Evolutionary conservation across 1,140 invertebrate genomes (phyloP).

Genomic region (Bombus breviceps): DNA sequence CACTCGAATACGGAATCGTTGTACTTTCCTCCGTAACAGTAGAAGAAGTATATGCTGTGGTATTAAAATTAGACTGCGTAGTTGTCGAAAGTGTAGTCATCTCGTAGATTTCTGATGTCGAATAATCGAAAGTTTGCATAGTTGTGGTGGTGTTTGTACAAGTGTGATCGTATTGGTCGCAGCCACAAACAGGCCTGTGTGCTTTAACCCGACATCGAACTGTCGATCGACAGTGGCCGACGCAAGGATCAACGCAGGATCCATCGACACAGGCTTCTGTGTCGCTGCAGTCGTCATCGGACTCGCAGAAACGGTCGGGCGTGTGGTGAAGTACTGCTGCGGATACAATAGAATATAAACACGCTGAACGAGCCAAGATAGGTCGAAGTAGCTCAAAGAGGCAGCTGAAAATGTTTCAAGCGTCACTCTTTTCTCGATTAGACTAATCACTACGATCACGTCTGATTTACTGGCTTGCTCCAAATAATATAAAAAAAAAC

Average conservation of each 20-base stretch:
- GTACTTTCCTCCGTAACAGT: background rate
- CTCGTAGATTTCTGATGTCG: background rate
- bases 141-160: constrained; percentile 37
- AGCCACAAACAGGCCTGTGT: constrained; percentile 84
- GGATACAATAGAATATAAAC: constrained; percentile 81
- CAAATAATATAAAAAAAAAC: constrained; percentile 29
- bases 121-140: constrained; percentile 10
- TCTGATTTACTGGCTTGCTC: constrained; percentile 38
- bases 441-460: constrained; percentile 54
- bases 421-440: constrained; percentile 48
- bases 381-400: constrained; percentile 25
- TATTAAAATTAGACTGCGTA: background rate
- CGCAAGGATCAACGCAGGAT: constrained; percentile 87
- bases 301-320: constrained; percentile 82
- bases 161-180: constrained; percentile 67
- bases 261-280: constrained; percentile 86
- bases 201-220: constrained; percentile 84
- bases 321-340: constrained; percentile 81
- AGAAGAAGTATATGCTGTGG: background rate
- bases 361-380: constrained; percentile 12
- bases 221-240: constrained; percentile 83
- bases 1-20: background rate
- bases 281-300: constrained; percentile 86
- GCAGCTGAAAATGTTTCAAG: constrained; percentile 57
- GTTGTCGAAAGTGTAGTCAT: background rate